These are phyloP conservation scores for Galerucella calmariensis DNA, from an alignment of 2,888 invertebrate species.

Conservation along the genomic window DNA sequence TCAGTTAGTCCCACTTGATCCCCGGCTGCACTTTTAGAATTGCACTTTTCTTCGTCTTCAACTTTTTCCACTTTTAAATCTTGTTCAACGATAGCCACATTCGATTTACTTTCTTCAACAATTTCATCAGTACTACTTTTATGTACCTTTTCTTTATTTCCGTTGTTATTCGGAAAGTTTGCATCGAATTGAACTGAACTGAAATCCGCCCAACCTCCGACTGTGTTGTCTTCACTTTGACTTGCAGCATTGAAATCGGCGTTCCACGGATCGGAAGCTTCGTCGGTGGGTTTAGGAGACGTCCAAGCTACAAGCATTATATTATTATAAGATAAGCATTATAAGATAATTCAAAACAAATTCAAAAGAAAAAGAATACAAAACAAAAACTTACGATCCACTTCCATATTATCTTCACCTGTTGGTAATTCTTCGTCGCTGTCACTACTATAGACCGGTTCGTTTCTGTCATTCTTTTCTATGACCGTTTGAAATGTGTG, in stretches of 20 bases:
- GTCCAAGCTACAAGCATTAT: constrained; percentile 57
- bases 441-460: constrained; percentile 65
- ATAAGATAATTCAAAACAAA: neutral
- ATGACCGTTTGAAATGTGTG: constrained; percentile 67
- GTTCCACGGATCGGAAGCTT: constrained; percentile 57
- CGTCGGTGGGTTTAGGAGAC: constrained; percentile 50
- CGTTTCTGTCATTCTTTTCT: constrained; percentile 62
- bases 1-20: constrained; percentile 41
- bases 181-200: constrained; percentile 58
- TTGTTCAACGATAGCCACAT: constrained; percentile 40
- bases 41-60: constrained; percentile 35
- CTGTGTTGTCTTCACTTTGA: constrained; percentile 40
- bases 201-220: constrained; percentile 65
- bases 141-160: neutral
- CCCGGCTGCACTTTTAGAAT: constrained; percentile 44
- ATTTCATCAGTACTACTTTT: neutral
- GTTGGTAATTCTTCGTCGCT: constrained; percentile 65
- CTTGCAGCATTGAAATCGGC: constrained; percentile 28
- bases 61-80: constrained; percentile 54
- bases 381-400: constrained; percentile 64
- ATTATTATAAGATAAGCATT: too few species aligned
- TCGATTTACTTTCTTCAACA: neutral
- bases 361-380: neutral
- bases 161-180: constrained; percentile 48
- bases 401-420: constrained; percentile 64